Conservation (phyloP, 2,888 invertebrate species). For the Anthophora plumipes region DNA sequence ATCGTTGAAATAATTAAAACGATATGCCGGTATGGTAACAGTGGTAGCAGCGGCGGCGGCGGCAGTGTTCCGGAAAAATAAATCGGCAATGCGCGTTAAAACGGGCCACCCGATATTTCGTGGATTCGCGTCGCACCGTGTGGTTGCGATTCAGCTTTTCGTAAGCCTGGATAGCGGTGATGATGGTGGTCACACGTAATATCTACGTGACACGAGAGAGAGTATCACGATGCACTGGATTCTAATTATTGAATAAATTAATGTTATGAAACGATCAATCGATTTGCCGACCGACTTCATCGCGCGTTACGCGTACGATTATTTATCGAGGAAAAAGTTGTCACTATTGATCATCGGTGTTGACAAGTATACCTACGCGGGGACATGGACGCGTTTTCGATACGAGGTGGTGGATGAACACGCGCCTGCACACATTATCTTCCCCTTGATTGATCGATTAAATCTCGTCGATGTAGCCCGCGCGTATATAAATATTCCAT, state of each 20-base stretch:
- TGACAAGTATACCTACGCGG: slow-evolving; percentile 32
- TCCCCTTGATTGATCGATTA: slow-evolving; percentile 53
- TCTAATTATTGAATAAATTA: slow-evolving; percentile 44
- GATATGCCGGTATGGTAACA: slow-evolving; percentile 11
- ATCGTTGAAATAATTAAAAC: slow-evolving; percentile 67
- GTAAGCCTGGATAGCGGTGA: background rate
- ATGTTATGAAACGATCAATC: slow-evolving; percentile 18
- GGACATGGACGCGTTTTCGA: slow-evolving; percentile 12
- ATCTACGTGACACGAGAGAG: no score
- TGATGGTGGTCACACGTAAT: no score
- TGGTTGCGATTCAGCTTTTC: background rate
- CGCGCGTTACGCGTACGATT: slow-evolving; percentile 20
- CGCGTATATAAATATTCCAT: slow-evolving; percentile 44
- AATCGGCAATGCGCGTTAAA: background rate
- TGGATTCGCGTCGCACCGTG: background rate
- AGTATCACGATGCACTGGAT: background rate
- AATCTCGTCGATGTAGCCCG: slow-evolving; percentile 40
- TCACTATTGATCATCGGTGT: slow-evolving; percentile 43
- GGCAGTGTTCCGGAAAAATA: slow-evolving; percentile 25
- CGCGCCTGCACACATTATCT: slow-evolving; percentile 9
- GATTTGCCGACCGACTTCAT: background rate
- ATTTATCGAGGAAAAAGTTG: slow-evolving; percentile 10
- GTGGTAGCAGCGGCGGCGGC: no score
- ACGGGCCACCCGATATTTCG: background rate
- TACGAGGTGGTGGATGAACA: background rate